A percentile compares a stretch with the other conserved stretches of the same genome.
Conservation (phyloP, 2,113 vertebrate genomes). For the Scalopus aquaticus region DNA sequence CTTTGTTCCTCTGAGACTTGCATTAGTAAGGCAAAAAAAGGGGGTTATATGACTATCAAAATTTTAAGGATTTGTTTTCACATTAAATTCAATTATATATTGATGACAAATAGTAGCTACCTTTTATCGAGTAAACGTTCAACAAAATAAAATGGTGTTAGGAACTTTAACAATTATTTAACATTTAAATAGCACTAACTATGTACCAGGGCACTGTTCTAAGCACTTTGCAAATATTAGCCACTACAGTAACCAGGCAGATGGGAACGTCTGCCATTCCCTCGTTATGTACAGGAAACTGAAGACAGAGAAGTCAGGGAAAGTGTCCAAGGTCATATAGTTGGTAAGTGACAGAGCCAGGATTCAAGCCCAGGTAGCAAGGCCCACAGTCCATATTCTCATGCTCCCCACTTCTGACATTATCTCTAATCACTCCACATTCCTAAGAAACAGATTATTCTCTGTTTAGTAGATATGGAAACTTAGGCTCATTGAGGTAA, state of each 20-base stretch:
- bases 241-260: background rate
- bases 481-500: background rate
- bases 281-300: constrained; percentile 32
- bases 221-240: constrained; percentile 63
- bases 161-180: constrained; percentile 59
- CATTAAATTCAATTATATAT: background rate
- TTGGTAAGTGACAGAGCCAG: background rate
- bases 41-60: background rate
- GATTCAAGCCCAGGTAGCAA: background rate
- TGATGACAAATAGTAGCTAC: constrained; percentile 32
- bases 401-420: background rate
- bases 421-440: background rate
- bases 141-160: background rate
- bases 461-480: background rate
- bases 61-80: constrained; percentile 45
- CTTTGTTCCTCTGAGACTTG: background rate
- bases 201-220: constrained; percentile 21
- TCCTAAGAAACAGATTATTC: constrained; percentile 9
- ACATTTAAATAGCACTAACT: constrained; percentile 30
- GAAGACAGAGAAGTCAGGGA: background rate
- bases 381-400: background rate
- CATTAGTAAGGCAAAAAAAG: constrained; percentile 30
- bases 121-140: constrained; percentile 11
- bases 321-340: background rate
- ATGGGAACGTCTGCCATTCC: constrained; percentile 10